These are phyloP conservation scores for Enteromius viviparus DNA, from an alignment of 2,797 vertebrate species.

Conservation along the genomic window DNA sequence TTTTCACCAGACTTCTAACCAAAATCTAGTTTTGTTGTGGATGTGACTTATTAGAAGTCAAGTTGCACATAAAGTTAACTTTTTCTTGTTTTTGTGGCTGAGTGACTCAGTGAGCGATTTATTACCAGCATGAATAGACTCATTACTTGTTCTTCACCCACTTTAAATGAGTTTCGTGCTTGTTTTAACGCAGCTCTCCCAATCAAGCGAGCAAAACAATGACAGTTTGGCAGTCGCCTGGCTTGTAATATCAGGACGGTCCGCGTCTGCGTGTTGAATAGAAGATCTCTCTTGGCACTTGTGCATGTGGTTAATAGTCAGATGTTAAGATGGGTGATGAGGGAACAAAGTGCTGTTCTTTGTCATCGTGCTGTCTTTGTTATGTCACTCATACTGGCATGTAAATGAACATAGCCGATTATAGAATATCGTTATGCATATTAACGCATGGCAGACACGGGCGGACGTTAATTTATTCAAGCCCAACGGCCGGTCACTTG, in stretches of 20 bases:
- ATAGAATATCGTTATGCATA: conserved; percentile 27
- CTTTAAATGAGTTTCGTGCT: conserved; percentile 79
- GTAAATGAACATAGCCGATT: conserved; percentile 40
- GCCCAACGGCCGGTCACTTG: neutral
- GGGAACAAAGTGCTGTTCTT: conserved; percentile 14
- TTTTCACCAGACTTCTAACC: neutral
- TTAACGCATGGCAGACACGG: conserved; percentile 42
- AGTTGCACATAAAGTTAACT: conserved; percentile 26
- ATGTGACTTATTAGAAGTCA: neutral
- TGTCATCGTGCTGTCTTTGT: conserved; percentile 30
- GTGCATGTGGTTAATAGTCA: conserved; percentile 55
- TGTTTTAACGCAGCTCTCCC: conserved; percentile 77
- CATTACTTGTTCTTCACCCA: conserved; percentile 85
- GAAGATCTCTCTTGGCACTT: conserved; percentile 57
- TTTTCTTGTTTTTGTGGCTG: conserved; percentile 21
- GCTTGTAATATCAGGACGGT: conserved; percentile 64
- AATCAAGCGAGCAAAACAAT: conserved; percentile 65
- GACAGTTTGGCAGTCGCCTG: conserved; percentile 68
- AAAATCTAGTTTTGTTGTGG: conserved; percentile 5
- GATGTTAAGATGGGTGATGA: conserved; percentile 47
- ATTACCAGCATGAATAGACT: conserved; percentile 80
- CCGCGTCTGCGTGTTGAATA: conserved; percentile 60
- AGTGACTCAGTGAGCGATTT: conserved; percentile 78
- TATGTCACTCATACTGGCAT: conserved; percentile 44
- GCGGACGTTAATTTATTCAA: conserved; percentile 23